Evolutionary conservation across 1,140 invertebrate species (phyloP).

Genomic region (Arion vulgaris): DNA sequence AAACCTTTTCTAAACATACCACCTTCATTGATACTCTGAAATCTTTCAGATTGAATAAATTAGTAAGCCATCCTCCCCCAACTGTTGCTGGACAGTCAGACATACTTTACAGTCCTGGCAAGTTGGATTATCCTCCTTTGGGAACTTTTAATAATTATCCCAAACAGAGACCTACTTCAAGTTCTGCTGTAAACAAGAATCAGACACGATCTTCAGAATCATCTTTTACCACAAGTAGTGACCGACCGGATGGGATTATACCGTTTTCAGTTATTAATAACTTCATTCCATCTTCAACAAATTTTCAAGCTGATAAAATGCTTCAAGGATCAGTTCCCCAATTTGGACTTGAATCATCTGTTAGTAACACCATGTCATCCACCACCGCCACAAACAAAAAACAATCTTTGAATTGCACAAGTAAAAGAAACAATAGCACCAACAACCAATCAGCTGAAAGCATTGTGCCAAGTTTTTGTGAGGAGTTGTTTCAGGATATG

Average conservation of each 20-base stretch:
- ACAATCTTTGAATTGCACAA: too few species aligned
- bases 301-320: background rate
- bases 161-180: background rate
- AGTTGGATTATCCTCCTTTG: background rate
- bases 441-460: background rate
- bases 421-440: background rate
- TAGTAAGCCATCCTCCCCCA: background rate
- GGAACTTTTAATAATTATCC: background rate
- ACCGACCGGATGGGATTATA: too few species aligned
- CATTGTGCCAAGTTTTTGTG: background rate
- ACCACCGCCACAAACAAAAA: too few species aligned
- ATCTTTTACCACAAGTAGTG: background rate
- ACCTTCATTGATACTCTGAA: too few species aligned
- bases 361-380: too few species aligned
- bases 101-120: background rate
- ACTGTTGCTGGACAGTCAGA: background rate
- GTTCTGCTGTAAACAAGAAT: background rate
- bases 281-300: background rate
- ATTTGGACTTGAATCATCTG: too few species aligned
- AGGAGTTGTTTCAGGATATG: too few species aligned
- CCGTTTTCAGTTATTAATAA: background rate
- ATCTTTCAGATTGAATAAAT: too few species aligned
- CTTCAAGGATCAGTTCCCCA: background rate
- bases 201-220: background rate
- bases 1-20: too few species aligned